Evolutionary conservation across 2,113 vertebrate species (phyloP).

Genomic region (Hyla sarda): DNA sequence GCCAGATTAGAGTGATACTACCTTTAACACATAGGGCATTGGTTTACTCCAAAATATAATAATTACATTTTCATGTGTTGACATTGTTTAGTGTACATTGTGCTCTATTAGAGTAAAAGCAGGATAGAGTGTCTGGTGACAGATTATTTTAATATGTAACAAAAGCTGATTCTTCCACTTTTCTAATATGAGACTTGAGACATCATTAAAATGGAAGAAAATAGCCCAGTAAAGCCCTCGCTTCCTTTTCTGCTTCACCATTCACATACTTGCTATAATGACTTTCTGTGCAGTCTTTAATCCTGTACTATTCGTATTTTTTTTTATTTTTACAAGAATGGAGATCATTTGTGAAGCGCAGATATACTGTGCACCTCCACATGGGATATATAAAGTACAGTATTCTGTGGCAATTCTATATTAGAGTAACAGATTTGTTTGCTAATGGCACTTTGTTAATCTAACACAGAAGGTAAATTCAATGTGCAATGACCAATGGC

Average conservation of each 20-base stretch:
- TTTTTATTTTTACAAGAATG: background rate
- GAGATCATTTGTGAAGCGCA: constrained; percentile 21
- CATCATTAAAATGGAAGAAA: constrained; percentile 14
- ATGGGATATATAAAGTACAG: constrained; percentile 31
- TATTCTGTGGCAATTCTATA: constrained; percentile 26
- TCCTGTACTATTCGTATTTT: background rate
- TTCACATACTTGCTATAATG: background rate
- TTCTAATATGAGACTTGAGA: constrained; percentile 5
- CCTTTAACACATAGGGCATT: background rate
- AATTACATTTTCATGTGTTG: background rate
- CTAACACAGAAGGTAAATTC: constrained; percentile 2
- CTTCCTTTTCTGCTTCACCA: constrained; percentile 2
- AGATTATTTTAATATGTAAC: background rate
- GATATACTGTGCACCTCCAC: constrained; percentile 14
- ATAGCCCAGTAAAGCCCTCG: background rate
- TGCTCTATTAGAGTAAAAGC: background rate
- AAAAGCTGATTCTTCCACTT: background rate
- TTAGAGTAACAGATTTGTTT: background rate
- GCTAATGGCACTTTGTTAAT: background rate
- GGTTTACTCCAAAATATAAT: background rate
- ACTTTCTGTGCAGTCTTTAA: background rate
- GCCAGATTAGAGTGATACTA: background rate
- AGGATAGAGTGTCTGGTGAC: background rate
- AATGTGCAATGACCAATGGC: background rate
- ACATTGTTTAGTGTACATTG: background rate